Evolutionary conservation across 2,888 invertebrate species (phyloP).

Genomic region (Drosophila leonis): DNA sequence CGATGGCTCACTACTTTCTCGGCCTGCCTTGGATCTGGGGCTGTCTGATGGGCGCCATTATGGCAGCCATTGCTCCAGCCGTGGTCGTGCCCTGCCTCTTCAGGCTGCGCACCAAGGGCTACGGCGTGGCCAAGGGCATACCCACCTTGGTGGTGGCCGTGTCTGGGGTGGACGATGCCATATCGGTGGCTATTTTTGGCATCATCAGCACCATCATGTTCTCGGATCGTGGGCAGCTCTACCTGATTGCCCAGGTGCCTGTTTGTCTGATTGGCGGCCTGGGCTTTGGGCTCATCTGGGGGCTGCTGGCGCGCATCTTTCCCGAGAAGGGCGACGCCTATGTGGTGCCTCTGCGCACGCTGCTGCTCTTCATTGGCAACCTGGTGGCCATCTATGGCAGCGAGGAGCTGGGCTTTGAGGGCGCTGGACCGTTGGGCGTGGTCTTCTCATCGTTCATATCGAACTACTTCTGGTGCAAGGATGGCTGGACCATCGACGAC

Average conservation of each 20-base stretch:
- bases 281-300: constrained; percentile 93
- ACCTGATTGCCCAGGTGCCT: constrained; percentile 90
- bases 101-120: constrained; percentile 93
- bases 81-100: constrained; percentile 97
- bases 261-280: constrained; percentile 93
- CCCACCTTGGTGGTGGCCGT: constrained; percentile 98
- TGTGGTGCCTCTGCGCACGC: constrained; percentile 91
- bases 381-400: constrained; percentile 95
- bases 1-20: constrained; percentile 90
- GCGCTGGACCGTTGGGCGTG: constrained; percentile 92
- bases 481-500: constrained; percentile 94
- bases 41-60: constrained; percentile 92
- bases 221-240: constrained; percentile 89
- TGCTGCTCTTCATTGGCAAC: constrained; percentile 93
- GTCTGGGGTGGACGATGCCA: constrained; percentile 97
- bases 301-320: constrained; percentile 91
- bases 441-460: constrained; percentile 94
- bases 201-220: constrained; percentile 95
- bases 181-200: constrained; percentile 97
- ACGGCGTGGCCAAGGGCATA: constrained; percentile 97
- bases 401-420: constrained; percentile 90
- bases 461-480: constrained; percentile 92
- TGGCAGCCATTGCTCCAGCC: constrained; percentile 98
- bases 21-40: constrained; percentile 92
- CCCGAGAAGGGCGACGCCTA: constrained; percentile 94